Percentiles rank a stretch among this genome's conserved stretches.
These are phyloP conservation scores for Oreonectes daqikongensis DNA, from an alignment of 2,797 vertebrate species.

Conservation along the genomic window DNA sequence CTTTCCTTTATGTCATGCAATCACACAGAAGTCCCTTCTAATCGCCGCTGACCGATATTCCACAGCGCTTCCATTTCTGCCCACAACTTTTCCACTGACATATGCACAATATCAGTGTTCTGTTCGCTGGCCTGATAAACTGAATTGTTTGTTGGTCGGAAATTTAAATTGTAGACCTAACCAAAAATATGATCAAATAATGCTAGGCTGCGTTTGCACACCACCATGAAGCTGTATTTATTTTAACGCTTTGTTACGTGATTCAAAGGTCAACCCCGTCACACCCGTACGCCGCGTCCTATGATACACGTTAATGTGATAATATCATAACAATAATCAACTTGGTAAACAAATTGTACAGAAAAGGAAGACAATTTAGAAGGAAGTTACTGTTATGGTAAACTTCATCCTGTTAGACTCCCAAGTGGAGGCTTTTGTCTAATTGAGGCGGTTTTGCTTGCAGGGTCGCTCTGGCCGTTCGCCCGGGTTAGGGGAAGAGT, in stretches of 20 bases:
- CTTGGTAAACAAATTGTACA: slow-evolving; percentile 1
- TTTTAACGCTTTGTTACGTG: neutral
- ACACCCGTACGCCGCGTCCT: neutral
- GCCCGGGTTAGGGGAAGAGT: slow-evolving; percentile 62
- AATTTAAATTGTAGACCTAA: slow-evolving; percentile 42
- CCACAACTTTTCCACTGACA: slow-evolving; percentile 59
- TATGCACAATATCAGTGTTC: slow-evolving; percentile 46
- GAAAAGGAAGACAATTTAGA: neutral
- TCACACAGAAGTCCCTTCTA: slow-evolving; percentile 36
- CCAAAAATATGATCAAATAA: slow-evolving; percentile 42
- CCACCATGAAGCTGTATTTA: slow-evolving; percentile 11
- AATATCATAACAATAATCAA: neutral
- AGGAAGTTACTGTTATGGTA: slow-evolving; percentile 40
- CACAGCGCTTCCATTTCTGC: slow-evolving; percentile 27
- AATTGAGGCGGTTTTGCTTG: slow-evolving; percentile 72
- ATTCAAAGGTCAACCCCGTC: neutral
- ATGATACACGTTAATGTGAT: neutral
- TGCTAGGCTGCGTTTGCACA: slow-evolving; percentile 32
- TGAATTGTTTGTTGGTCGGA: slow-evolving; percentile 55
- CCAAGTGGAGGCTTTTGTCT: slow-evolving; percentile 67
- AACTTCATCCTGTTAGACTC: slow-evolving; percentile 56
- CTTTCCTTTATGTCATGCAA: slow-evolving; percentile 29
- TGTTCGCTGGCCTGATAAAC: slow-evolving; percentile 52
- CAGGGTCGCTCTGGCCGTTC: slow-evolving; percentile 64
- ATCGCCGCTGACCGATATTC: slow-evolving; percentile 47